Percentiles rank a stretch among this genome's conserved stretches.
Evolutionary conservation across 2,888 invertebrate species (phyloP).

Genomic region (Chrysolina haemoptera): DNA sequence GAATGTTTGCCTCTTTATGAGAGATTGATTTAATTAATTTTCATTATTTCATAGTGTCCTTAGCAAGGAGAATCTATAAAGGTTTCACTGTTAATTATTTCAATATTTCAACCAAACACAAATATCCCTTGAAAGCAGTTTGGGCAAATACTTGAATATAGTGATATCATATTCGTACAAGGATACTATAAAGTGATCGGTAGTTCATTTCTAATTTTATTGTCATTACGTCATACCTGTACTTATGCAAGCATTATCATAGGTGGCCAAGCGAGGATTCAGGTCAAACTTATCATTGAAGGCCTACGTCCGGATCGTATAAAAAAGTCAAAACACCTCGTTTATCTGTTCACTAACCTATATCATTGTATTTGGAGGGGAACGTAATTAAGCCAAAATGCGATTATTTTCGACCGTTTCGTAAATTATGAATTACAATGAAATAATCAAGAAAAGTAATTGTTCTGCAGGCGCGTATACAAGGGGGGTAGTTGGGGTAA

Average conservation of each 20-base stretch:
- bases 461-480: too few species aligned
- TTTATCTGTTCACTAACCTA: not conserved
- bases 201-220: slow-evolving; percentile 14
- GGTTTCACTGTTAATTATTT: not conserved
- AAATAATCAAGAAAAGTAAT: too few species aligned
- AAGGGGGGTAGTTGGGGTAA: too few species aligned
- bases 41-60: not conserved
- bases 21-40: not conserved
- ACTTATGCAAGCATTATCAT: not conserved
- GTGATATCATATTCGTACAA: slow-evolving; percentile 4
- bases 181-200: not conserved
- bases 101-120: slow-evolving; percentile 12
- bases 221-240: slow-evolving; percentile 21
- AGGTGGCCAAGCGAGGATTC: slow-evolving; percentile 6
- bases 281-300: slow-evolving; percentile 18
- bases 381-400: not conserved
- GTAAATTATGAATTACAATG: too few species aligned
- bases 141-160: not conserved
- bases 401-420: not conserved
- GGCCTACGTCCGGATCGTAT: not conserved
- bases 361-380: not conserved
- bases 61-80: not conserved
- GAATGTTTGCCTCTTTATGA: not conserved
- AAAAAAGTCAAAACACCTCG: not conserved
- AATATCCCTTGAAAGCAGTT: not conserved